Conservation (phyloP, 2,888 invertebrate genomes). For the Ceriagrion tenellum region DNA sequence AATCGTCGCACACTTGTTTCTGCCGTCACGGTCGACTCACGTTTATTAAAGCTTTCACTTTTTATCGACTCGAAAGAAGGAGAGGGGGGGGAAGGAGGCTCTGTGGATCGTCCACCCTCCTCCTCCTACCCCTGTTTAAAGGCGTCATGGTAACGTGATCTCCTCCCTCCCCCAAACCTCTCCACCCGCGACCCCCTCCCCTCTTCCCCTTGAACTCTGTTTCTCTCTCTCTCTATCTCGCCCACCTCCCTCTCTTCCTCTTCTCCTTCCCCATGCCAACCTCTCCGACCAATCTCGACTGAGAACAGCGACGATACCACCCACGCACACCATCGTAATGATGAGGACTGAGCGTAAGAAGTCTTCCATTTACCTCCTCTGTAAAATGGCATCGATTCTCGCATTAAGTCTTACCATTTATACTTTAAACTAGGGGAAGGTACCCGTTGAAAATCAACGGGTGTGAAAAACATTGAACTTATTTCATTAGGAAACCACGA, state of each 20-base stretch:
- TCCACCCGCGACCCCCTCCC: background rate
- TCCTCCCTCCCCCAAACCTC: background rate
- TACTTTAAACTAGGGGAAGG: no score
- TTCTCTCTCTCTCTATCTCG: background rate
- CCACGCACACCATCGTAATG: no score
- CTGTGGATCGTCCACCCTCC: no score
- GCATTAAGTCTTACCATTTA: no score
- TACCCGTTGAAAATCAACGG: no score
- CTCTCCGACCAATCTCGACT: background rate
- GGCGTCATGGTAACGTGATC: conserved; percentile 27
- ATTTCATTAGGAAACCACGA: no score
- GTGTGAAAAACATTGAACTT: no score
- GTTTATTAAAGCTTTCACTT: conserved; percentile 29
- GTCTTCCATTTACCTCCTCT: no score
- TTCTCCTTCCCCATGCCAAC: background rate
- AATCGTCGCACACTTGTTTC: conserved; percentile 12
- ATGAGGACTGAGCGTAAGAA: no score
- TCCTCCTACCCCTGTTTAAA: background rate
- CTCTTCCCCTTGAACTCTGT: background rate
- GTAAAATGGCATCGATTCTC: no score
- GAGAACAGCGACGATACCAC: no score
- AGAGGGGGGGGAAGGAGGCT: no score
- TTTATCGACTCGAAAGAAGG: background rate
- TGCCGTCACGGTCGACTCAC: conserved; percentile 5
- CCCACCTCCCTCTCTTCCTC: background rate